phyloP scores from a whole-genome alignment of 2,888 invertebrate genomes.

The Scrobipalpa atriplicella region DNA sequence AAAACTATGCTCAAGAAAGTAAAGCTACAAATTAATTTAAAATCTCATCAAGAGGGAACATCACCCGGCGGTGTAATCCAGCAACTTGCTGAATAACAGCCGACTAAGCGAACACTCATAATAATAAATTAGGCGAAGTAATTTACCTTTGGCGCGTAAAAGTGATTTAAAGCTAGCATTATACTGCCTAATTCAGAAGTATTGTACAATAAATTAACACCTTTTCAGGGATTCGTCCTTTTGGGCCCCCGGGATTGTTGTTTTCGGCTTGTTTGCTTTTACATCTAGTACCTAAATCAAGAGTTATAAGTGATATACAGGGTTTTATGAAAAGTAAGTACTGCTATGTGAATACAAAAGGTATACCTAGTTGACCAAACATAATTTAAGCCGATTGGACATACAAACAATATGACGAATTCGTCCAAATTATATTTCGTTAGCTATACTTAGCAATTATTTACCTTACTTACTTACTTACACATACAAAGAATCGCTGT shows the following conservation, averaged over 20 bases:
- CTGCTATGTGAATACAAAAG: too few species aligned
- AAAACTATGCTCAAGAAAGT: neutral
- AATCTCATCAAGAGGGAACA: conserved; percentile 16
- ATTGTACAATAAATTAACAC: conserved; percentile 58
- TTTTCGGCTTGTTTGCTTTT: neutral
- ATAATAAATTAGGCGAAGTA: conserved; percentile 58
- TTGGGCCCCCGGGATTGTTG: neutral
- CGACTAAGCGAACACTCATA: conserved; percentile 37
- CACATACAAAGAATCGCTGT: too few species aligned
- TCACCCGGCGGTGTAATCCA: neutral
- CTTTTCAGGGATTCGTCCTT: conserved; percentile 30
- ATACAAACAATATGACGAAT: too few species aligned
- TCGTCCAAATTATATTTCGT: too few species aligned
- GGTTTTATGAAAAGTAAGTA: neutral
- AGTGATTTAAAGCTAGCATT: conserved; percentile 62
- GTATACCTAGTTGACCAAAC: too few species aligned
- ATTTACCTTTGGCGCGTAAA: conserved; percentile 53
- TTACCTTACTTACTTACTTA: too few species aligned
- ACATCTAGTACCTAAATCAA: neutral
- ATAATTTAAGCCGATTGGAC: too few species aligned
- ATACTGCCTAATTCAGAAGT: conserved; percentile 57
- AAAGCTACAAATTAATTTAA: neutral
- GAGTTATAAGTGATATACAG: neutral
- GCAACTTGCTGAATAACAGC: conserved; percentile 14
- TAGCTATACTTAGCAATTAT: too few species aligned